phyloP scores from a whole-genome alignment of 1,140 invertebrate species.

The Phthorimaea operculella region DNA sequence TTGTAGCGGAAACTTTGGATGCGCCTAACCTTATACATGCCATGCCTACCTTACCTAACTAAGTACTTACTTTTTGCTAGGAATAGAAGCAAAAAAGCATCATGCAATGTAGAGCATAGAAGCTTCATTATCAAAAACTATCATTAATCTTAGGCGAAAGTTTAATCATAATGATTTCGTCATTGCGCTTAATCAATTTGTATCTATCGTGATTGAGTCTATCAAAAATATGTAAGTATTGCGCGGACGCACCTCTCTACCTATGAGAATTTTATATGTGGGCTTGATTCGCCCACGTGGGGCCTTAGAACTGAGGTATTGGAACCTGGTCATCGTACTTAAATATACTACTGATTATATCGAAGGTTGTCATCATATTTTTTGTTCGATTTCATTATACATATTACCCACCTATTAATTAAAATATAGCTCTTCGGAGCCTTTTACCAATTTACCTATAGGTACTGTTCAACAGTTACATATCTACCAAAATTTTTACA shows the following conservation, averaged over 20 bases:
- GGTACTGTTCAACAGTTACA: too few species aligned
- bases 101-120: background rate
- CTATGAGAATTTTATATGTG: conserved; percentile 13
- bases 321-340: conserved; percentile 10
- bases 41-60: too few species aligned
- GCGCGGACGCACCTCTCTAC: background rate
- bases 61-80: background rate
- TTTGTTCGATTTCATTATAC: background rate
- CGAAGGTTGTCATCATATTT: conserved; percentile 14
- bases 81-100: background rate
- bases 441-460: too few species aligned
- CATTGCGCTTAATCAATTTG: background rate
- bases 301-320: conserved; percentile 1
- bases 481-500: too few species aligned
- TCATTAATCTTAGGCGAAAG: conserved; percentile 2
- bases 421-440: too few species aligned
- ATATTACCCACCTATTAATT: too few species aligned
- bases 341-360: conserved; percentile 6
- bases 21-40: background rate
- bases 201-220: background rate
- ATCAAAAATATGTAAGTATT: conserved; percentile 1
- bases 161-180: background rate
- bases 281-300: conserved; percentile 15
- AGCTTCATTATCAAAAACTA: background rate
- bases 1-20: background rate